These are phyloP conservation scores for Plebejus argus DNA, from an alignment of 2,888 invertebrate species.

Conservation along the genomic window DNA sequence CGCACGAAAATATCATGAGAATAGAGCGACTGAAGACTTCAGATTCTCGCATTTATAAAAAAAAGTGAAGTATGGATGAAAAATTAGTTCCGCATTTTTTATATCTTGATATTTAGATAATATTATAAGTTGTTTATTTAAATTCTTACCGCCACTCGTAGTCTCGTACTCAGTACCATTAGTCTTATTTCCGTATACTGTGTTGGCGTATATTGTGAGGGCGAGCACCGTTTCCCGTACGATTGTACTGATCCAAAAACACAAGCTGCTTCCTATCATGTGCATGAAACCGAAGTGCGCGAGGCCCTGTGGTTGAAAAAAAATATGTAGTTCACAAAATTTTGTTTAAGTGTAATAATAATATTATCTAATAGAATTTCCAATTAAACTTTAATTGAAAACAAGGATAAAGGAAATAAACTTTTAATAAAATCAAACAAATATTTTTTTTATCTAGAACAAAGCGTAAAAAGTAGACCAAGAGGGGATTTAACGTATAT, in stretches of 20 bases:
- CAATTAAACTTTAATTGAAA: no score
- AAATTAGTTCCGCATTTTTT: no score
- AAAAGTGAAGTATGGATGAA: no score
- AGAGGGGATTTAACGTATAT: not conserved
- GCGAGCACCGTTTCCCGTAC: slow-evolving; percentile 87
- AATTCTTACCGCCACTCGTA: slow-evolving; percentile 19
- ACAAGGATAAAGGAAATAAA: no score
- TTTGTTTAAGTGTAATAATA: no score
- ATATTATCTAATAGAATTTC: no score
- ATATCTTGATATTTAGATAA: no score
- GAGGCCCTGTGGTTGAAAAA: slow-evolving; percentile 63
- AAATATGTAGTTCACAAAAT: slow-evolving; percentile 2
- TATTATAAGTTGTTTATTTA: no score
- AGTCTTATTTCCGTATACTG: slow-evolving; percentile 51
- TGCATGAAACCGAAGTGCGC: slow-evolving; percentile 90
- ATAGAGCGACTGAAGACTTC: no score
- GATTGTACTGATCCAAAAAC: slow-evolving; percentile 90
- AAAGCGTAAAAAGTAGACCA: not conserved
- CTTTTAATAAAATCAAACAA: not conserved
- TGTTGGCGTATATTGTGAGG: slow-evolving; percentile 74
- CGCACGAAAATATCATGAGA: no score
- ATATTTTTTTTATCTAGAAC: not conserved
- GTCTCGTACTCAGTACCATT: slow-evolving; percentile 35
- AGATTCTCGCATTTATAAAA: no score
- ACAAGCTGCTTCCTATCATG: slow-evolving; percentile 88